Evolutionary conservation across 2,113 vertebrate genomes (phyloP).

Genomic region (Lathamus discolor): DNA sequence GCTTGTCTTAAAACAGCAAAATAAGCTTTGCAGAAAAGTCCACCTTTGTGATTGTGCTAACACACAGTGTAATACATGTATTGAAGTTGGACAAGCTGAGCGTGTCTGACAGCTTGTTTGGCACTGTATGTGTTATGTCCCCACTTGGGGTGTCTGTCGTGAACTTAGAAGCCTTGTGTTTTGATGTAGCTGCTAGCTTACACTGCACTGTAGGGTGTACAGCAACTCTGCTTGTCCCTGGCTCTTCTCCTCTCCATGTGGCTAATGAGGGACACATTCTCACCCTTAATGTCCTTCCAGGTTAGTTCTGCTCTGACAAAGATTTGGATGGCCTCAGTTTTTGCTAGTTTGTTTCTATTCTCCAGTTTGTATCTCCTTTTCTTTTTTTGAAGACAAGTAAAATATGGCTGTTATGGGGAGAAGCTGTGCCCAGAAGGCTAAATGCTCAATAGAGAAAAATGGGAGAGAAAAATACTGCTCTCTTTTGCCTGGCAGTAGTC

Average conservation of each 20-base stretch:
- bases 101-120: neutral
- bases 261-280: neutral
- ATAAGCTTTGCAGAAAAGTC: neutral
- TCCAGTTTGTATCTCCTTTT: neutral
- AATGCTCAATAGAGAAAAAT: constrained; percentile 17
- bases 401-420: neutral
- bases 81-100: neutral
- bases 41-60: neutral
- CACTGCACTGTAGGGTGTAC: neutral
- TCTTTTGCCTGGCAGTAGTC: neutral
- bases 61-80: neutral
- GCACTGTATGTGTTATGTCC: too few species aligned
- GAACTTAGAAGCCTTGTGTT: neutral
- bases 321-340: neutral
- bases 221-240: neutral
- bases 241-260: neutral
- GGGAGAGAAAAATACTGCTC: neutral
- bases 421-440: neutral
- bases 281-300: neutral
- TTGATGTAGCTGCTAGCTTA: neutral
- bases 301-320: neutral
- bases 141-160: accelerated
- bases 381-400: neutral
- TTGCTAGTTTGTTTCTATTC: neutral
- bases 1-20: neutral